Base-by-base conservation (phyloP, 2,888 invertebrate genomes). In the Cosmia pyralina region DNA sequence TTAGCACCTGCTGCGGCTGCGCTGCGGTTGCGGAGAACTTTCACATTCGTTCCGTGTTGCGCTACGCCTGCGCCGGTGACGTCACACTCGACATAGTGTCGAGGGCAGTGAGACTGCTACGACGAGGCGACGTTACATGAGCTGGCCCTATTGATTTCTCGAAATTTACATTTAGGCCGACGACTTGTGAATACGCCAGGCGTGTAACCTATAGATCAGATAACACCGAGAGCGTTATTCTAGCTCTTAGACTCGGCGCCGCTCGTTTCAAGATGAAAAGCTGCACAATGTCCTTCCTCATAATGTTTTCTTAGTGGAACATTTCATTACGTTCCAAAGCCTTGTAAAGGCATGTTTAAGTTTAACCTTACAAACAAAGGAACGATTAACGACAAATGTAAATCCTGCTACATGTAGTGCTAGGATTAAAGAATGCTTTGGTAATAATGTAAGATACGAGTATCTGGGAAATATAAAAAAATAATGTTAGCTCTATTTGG, bases 41-140 rank as follows among this genome's bases (percentile, higher is more conserved):
- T 96, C 96, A 96, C 96, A 95, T 95, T 95, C 93, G 92, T 91
- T 93, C 88, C 87, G 91, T 90, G 92, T 94, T 94, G 93, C 93
- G 94, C 90, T 92, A 92, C 90, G 90, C 87, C 90, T 87, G 90
- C 28, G 91, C 88, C 82, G 84, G 83, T 94, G 95, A 94, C 94
- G 94, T 94, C 95, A 94, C 90, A 82, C 57, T 79, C 83, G 81
- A 79, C 82, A 84, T 84, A 87, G 86, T 88, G 88, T 85, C 86
- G 87, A 86, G 86, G 88, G 84, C 86, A 85, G 77, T 82, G 81
- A 82, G 81, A 78, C 79, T 81, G 74, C 82, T 86, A 79, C 84
- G 82, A 79, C 75, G 76, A 57, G 53, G 75, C 73, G 75, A 77
- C 75, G 81, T 75, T 82, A 75, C 62, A 75, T 72, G 77, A 75